phyloP scores from a whole-genome alignment of 2,113 vertebrate species.

The Plestiodon gilberti region DNA sequence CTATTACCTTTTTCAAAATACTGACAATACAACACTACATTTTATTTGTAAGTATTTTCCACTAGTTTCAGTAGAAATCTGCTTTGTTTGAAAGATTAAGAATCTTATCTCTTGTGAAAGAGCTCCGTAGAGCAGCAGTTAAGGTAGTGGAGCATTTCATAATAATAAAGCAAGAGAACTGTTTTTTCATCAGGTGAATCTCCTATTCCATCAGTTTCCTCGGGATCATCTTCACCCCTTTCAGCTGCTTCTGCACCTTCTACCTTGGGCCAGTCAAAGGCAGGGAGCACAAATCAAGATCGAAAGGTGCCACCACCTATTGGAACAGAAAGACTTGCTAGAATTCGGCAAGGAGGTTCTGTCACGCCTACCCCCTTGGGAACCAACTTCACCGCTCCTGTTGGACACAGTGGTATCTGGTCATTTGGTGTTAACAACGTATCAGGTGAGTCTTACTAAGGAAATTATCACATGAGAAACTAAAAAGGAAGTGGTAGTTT shows the following conservation, averaged over 20 bases:
- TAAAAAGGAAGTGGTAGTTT: not conserved
- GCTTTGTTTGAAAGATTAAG: not conserved
- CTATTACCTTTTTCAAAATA: constrained; percentile 6
- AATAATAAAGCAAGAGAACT: constrained; percentile 79
- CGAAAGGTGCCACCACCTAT: constrained; percentile 97
- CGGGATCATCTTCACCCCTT: constrained; percentile 90
- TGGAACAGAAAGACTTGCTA: constrained; percentile 92
- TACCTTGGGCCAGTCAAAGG: constrained; percentile 88
- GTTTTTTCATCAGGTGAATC: constrained; percentile 90
- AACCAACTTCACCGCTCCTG: constrained; percentile 93
- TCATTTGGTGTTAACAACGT: constrained; percentile 95
- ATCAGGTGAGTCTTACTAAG: constrained; percentile 81
- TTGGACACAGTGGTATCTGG: constrained; percentile 98
- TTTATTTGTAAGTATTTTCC: not conserved
- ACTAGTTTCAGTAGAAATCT: not conserved
- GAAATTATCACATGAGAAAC: not conserved
- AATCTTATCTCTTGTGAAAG: not conserved
- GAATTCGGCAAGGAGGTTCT: constrained; percentile 95
- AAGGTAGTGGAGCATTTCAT: constrained; percentile 1
- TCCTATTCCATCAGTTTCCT: constrained; percentile 92
- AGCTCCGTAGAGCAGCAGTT: not conserved
- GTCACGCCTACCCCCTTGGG: constrained; percentile 90
- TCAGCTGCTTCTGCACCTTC: constrained; percentile 88
- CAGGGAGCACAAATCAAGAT: constrained; percentile 84
- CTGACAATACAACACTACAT: not conserved